These are phyloP conservation scores for Spatulosminthurus flaviceps DNA, from an alignment of 2,888 invertebrate species.

Conservation along the genomic window DNA sequence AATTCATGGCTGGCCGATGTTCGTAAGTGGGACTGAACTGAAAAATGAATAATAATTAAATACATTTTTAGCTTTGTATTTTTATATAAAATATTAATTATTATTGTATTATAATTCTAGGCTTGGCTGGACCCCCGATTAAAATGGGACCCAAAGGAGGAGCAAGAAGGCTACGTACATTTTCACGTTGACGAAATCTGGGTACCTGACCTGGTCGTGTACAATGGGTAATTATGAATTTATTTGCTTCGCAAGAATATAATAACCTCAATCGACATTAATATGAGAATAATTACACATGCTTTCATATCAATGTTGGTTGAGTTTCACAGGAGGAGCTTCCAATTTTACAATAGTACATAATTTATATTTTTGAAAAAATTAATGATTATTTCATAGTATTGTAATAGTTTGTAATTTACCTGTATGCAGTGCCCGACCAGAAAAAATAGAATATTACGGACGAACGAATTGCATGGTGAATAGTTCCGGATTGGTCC, in stretches of 20 bases:
- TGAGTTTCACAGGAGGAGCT: no score
- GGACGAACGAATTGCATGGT: constrained; percentile 65
- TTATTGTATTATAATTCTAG: constrained; percentile 47
- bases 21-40: constrained; percentile 51
- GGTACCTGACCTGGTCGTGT: constrained; percentile 58
- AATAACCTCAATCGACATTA: no score
- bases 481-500: constrained; percentile 69
- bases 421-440: constrained; percentile 12
- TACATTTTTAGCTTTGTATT: constrained; percentile 1
- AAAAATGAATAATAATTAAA: neutral
- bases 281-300: no score
- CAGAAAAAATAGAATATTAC: constrained; percentile 33
- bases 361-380: no score
- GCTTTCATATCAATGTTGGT: no score
- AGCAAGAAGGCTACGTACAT: constrained; percentile 48
- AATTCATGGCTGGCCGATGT: constrained; percentile 58
- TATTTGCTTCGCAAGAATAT: neutral
- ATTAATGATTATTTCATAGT: no score
- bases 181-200: constrained; percentile 58
- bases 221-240: constrained; percentile 37
- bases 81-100: no score
- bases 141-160: constrained; percentile 48
- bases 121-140: constrained; percentile 57
- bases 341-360: no score
- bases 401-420: no score